Base-by-base conservation (phyloP, 2,888 invertebrate species). In the Macrosoma leucophasiata region DNA sequence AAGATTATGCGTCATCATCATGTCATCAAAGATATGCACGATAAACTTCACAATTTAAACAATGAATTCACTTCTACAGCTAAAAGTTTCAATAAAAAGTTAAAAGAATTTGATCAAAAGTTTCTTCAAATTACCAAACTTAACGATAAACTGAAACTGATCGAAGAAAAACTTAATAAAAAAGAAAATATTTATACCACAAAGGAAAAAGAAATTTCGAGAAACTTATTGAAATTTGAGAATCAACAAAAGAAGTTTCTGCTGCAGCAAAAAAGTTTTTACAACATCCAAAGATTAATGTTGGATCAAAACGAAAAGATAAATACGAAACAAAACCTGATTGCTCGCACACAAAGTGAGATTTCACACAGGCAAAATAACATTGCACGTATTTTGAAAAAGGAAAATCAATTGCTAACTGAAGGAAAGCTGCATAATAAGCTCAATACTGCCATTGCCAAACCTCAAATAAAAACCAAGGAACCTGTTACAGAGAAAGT, bases 241-340 rank as follows among this genome's bases (percentile, higher is more conserved):
- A 69, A 55, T 27, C 75, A 81, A 31, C 81, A 82, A 39, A 72
- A 68, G 28, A 73, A 75, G 17, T 84, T 84, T 40, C 51, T 78
- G 17, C 45, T 54, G 0, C 82, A 81, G 33, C 82, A 84, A 34
- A 53, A 59, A 13, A 75, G 79, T 15, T 82, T 84, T 50, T 79
- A 72, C 26, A 65, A 62, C 3, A 62, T 81, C 28, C 82, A 84
- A 20, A 78, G 74, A 39, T 20, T 74, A 1, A 72, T 82, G 64
- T 33, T 82, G 2, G 58, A 64, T 1, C 81, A 82, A 34, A 82
- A 81, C 5, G 78, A 81, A 30, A 78, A 74, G 33, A 74, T 82
- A 2, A 79, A 70, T 20, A 22, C 50, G 1, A 79, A 73, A 41
- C 82, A 82, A 27, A 71, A 62, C 25, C 14, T 62, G 1, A 82